These are phyloP conservation scores for Eremophila alpestris DNA, from an alignment of 2,797 vertebrate genomes.

Conservation along the genomic window DNA sequence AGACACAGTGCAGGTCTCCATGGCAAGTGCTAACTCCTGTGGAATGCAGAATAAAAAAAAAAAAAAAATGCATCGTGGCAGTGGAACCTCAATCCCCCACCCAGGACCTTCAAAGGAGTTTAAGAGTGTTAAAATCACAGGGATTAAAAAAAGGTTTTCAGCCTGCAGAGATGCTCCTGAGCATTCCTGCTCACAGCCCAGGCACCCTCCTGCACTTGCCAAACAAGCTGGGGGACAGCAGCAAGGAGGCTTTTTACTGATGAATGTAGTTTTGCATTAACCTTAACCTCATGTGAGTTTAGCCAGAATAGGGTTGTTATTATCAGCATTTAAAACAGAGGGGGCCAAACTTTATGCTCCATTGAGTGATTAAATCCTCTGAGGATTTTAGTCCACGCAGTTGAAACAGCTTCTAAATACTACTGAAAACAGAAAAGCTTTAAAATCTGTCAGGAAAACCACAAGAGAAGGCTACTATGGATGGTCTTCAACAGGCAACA, in stretches of 20 bases:
- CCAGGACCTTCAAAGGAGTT: conserved; percentile 67
- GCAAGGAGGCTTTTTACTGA: not conserved
- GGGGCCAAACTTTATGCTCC: not conserved
- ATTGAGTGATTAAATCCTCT: not conserved
- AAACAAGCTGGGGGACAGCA: not conserved
- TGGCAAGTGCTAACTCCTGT: conserved; percentile 64
- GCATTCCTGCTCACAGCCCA: conserved; percentile 12
- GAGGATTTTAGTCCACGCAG: not conserved
- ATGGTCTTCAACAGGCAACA: not conserved
- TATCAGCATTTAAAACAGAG: not conserved
- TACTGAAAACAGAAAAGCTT: not conserved
- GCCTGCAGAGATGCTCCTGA: conserved; percentile 9
- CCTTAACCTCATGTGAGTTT: conserved; percentile 6
- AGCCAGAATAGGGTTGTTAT: not conserved
- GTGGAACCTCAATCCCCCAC: conserved; percentile 27
- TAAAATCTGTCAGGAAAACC: not conserved
- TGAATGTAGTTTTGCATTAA: conserved; percentile 29
- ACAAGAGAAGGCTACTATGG: not conserved
- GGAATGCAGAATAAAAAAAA: conserved; percentile 58
- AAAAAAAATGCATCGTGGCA: conserved; percentile 59
- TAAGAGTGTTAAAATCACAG: conserved; percentile 55
- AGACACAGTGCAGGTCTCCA: conserved; percentile 81
- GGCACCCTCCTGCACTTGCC: not conserved
- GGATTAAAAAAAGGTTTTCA: conserved; percentile 53
- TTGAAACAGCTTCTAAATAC: not conserved